Evolutionary conservation across 1,140 invertebrate genomes (phyloP).

Genomic region (Ridgeia piscesae): DNA sequence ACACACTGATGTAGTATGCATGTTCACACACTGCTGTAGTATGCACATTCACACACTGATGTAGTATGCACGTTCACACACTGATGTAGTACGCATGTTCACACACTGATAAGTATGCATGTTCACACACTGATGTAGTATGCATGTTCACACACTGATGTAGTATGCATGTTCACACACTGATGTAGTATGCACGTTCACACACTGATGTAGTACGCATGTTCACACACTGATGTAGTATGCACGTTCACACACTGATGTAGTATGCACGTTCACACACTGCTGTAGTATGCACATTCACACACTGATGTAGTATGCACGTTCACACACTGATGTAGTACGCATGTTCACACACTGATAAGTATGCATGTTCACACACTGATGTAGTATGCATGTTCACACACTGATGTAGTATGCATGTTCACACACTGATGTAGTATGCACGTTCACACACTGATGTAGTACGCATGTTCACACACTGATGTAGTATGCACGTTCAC

Average conservation of each 20-base stretch:
- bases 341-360: not conserved
- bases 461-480: not conserved
- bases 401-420: not conserved
- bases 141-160: too few relatives aligned
- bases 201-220: too few relatives aligned
- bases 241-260: too few relatives aligned
- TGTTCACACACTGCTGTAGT: conserved; percentile 27
- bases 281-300: not conserved
- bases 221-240: not conserved
- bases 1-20: too few relatives aligned
- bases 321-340: conserved; percentile 11
- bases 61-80: conserved; percentile 58
- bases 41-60: too few relatives aligned
- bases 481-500: conserved; percentile 60
- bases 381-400: conserved; percentile 60
- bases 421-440: too few relatives aligned
- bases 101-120: too few relatives aligned
- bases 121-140: conserved; percentile 11
- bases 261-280: conserved; percentile 57
- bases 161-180: conserved; percentile 57
- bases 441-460: conserved; percentile 35
- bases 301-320: too few relatives aligned
- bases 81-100: not conserved
- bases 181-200: not conserved
- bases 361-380: not conserved